Evolutionary conservation across 2,888 invertebrate genomes (phyloP).

Genomic region (Ferrisia virgata): DNA sequence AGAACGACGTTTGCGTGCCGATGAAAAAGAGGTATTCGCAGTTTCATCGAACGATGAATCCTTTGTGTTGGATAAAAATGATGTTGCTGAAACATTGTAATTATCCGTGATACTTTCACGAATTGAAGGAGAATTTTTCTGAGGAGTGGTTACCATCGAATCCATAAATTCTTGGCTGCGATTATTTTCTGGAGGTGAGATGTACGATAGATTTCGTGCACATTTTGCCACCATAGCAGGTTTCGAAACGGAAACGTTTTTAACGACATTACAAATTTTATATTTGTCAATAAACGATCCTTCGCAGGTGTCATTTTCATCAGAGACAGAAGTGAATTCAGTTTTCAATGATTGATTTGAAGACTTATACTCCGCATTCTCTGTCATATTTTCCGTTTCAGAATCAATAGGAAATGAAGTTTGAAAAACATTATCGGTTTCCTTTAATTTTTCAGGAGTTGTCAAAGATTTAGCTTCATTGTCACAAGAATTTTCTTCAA

Average conservation of each 20-base stretch:
- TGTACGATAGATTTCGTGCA: background rate
- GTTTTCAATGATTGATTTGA: background rate
- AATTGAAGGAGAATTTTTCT: background rate
- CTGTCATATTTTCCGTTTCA: background rate
- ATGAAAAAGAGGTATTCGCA: background rate
- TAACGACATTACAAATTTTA: background rate
- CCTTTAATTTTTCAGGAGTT: conserved; percentile 14
- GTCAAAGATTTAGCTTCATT: background rate
- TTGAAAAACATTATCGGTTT: background rate
- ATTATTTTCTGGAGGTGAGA: conserved; percentile 32
- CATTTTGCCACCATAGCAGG: background rate
- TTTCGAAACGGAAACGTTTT: background rate
- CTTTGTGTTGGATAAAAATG: background rate
- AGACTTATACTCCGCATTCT: background rate
- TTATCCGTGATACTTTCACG: background rate
- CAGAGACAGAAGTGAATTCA: background rate
- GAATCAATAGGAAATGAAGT: background rate
- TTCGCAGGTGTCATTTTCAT: background rate
- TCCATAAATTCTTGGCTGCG: conserved; percentile 33
- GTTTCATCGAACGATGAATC: background rate
- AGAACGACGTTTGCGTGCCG: conserved; percentile 9
- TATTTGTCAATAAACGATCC: background rate
- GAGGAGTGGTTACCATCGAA: background rate
- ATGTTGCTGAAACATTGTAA: background rate
- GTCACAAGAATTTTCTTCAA: background rate